Percentiles rank a stretch among this genome's conserved stretches.
These are phyloP conservation scores for Cyclina sinensis DNA, from an alignment of 1,140 invertebrate species.

Conservation along the genomic window DNA sequence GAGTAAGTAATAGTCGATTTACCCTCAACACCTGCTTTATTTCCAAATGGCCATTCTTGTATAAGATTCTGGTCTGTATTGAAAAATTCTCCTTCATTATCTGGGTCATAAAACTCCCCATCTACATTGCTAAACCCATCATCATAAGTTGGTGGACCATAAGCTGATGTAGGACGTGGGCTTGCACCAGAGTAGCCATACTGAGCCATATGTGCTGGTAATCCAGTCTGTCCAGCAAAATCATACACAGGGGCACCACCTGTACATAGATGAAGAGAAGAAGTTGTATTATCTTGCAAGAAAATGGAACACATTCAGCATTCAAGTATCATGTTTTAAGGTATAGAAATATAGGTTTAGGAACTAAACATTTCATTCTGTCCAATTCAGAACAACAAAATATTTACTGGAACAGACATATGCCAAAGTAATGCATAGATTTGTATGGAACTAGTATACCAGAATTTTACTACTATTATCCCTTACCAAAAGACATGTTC, in stretches of 20 bases:
- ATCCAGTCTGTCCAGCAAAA: slow-evolving; percentile 38
- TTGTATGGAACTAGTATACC: too few relatives aligned
- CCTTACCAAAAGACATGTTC: slow-evolving; percentile 61
- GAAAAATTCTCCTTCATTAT: slow-evolving; percentile 61
- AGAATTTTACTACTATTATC: too few relatives aligned
- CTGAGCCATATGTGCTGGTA: slow-evolving; percentile 62
- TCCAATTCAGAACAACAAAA: too few relatives aligned
- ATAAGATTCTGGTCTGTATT: slow-evolving; percentile 72
- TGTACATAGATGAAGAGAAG: neutral
- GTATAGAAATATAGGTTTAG: too few relatives aligned
- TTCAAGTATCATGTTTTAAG: too few relatives aligned
- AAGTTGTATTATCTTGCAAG: too few relatives aligned
- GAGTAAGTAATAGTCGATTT: slow-evolving; percentile 77
- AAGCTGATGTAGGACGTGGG: slow-evolving; percentile 57
- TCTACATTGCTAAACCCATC: slow-evolving; percentile 78
- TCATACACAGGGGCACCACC: slow-evolving; percentile 47
- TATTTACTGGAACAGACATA: too few relatives aligned
- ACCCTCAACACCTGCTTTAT: slow-evolving; percentile 75
- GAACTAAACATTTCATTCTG: too few relatives aligned
- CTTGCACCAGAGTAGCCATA: slow-evolving; percentile 46
- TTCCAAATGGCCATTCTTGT: slow-evolving; percentile 79
- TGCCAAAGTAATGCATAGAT: too few relatives aligned
- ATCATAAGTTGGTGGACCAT: slow-evolving; percentile 68
- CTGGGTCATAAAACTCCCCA: slow-evolving; percentile 77
- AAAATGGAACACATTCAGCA: too few relatives aligned